phyloP scores from a whole-genome alignment of 1,140 invertebrate species.

The Spodoptera frugiperda region DNA sequence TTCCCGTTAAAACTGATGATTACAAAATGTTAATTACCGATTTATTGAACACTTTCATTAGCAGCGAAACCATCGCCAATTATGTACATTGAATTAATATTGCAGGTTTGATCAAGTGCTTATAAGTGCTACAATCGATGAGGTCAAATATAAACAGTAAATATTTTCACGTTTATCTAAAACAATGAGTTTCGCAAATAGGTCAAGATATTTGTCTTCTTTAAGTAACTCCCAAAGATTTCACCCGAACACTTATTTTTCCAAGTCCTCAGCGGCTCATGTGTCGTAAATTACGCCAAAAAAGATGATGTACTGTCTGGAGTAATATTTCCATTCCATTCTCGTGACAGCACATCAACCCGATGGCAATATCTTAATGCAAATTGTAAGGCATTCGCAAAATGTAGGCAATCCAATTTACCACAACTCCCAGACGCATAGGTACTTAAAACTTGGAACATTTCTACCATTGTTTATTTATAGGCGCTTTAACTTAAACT shows the following conservation, averaged over 20 bases:
- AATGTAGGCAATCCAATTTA: slow-evolving; percentile 34
- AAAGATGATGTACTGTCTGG: background rate
- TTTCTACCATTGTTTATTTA: slow-evolving; percentile 29
- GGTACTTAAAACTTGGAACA: slow-evolving; percentile 26
- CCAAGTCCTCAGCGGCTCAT: background rate
- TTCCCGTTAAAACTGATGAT: too few relatives aligned
- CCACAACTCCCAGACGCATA: slow-evolving; percentile 12
- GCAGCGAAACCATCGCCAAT: too few relatives aligned
- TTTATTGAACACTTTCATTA: too few relatives aligned
- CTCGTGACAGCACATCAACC: background rate
- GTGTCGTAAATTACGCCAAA: background rate
- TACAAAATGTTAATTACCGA: too few relatives aligned
- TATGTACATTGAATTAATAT: too few relatives aligned
- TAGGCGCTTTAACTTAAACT: slow-evolving; percentile 18
- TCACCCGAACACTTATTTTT: background rate
- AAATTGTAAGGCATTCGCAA: slow-evolving; percentile 31
- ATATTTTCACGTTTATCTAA: too few relatives aligned
- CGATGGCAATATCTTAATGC: slow-evolving; percentile 29
- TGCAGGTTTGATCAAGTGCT: too few relatives aligned
- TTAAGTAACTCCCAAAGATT: background rate
- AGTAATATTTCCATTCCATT: background rate
- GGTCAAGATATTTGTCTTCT: too few relatives aligned
- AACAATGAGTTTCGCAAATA: too few relatives aligned
- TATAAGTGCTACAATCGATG: too few relatives aligned
- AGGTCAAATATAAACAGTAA: too few relatives aligned